Base-by-base conservation (phyloP, 2,797 vertebrate species). In the Remorina albescens region DNA sequence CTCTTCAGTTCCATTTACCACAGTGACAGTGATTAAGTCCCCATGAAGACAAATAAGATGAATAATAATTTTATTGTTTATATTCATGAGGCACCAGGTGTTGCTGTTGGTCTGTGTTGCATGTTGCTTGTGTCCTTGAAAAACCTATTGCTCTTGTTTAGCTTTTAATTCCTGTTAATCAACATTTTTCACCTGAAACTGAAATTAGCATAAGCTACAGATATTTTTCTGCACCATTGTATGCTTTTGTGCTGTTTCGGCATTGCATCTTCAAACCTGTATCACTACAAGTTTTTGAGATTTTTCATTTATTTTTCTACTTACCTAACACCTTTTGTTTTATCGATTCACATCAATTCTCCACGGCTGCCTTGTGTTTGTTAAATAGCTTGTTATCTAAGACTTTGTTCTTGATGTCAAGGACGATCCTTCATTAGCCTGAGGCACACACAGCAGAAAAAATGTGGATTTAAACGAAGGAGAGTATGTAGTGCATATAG, bases 381-480 rank as follows among this genome's bases (percentile, higher is more conserved):
- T 65, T 76, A 65, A 80, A 64, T 15, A 71, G 72, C 54, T 72
- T 30, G 49, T 80, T 81, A 71, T 60, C 64, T 32, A n/a, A 53
- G 64, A 60, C 60, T 42, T 57, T 54, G 60, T 61, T 67, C 15
- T 55, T 21, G 1, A 32, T 67, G 76, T 76, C 76, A 72, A 66
- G 60, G 75, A 66, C 37, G 42, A 9, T 50, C 63, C 32, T 67
- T 82, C 73, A 63, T 84, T 74, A 68, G 60, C 65, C 9, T 0
- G 25, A 59, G 55, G 65, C 62, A n/a, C 32, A 54, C 49, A 71
- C 13, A 67, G 56, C 44, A 57, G n/a, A 72, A 73, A 37, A 49
- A n/a, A 59, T 57, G 73, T 69, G 56, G 54, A 73, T 11, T 72
- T 47, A 64, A 65, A 76, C 70, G 46, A 78, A 34, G 47, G 47